Conservation (phyloP, 2,113 vertebrate species). For the Entelurus aequoreus region DNA sequence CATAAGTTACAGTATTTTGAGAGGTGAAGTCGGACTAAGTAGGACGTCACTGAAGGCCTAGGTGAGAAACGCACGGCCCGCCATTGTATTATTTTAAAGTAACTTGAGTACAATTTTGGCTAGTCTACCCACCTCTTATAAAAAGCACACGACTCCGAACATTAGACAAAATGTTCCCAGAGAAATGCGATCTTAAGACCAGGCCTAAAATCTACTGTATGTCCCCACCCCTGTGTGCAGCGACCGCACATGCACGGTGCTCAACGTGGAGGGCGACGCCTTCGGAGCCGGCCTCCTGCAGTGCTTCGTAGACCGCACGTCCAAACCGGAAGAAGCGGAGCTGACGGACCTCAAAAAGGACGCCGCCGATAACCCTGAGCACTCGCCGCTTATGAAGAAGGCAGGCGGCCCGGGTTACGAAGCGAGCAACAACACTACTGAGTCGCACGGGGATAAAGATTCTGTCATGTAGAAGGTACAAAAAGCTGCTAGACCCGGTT, state of each 20-base stretch:
- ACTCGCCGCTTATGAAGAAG: slow-evolving; percentile 70
- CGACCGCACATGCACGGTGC: slow-evolving; percentile 84
- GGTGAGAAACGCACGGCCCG: too few relatives aligned
- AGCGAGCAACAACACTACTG: neutral
- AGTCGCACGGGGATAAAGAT: slow-evolving; percentile 58
- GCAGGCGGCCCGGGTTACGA: rapidly evolving
- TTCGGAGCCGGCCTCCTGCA: slow-evolving; percentile 85
- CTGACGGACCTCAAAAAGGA: slow-evolving; percentile 63
- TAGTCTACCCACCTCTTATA: too few relatives aligned
- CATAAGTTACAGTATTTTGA: too few relatives aligned
- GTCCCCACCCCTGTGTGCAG: slow-evolving; percentile 46
- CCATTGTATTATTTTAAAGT: too few relatives aligned
- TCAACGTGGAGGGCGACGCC: slow-evolving; percentile 87
- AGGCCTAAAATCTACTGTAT: too few relatives aligned
- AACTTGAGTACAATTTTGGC: too few relatives aligned
- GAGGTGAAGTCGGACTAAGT: too few relatives aligned
- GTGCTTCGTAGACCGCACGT: slow-evolving; percentile 63
- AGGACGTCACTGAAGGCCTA: too few relatives aligned
- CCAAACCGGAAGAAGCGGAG: slow-evolving; percentile 25
- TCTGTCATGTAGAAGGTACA: slow-evolving; percentile 68
- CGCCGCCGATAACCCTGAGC: slow-evolving; percentile 44
- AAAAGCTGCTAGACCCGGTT: neutral
- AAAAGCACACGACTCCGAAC: too few relatives aligned
- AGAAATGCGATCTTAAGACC: too few relatives aligned
- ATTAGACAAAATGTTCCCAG: too few relatives aligned